Conservation (phyloP, 2,888 invertebrate species). For the Pardosa pseudoannulata region DNA sequence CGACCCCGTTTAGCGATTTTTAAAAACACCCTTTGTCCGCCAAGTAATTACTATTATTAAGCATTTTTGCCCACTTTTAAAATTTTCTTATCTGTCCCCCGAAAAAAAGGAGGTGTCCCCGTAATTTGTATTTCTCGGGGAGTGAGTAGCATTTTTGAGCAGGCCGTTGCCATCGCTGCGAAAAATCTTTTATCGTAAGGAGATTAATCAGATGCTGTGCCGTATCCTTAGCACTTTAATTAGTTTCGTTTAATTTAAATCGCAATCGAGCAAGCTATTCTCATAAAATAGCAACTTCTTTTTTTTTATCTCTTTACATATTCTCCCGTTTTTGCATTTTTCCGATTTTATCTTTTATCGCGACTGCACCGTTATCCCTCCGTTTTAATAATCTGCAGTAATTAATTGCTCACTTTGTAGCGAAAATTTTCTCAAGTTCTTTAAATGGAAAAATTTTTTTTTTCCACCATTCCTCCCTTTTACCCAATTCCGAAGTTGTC, state of each 20-base stretch:
- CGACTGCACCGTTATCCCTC: conserved; percentile 25
- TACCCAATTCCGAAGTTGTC: no score
- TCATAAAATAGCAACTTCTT: no score
- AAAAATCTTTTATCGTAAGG: conserved; percentile 8
- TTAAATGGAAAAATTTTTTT: conserved; percentile 9
- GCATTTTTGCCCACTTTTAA: not conserved
- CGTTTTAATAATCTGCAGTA: conserved; percentile 67
- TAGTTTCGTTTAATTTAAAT: conserved; percentile 61
- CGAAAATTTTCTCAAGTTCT: no score
- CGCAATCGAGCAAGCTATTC: conserved; percentile 8
- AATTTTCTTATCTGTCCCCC: not conserved
- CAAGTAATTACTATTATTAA: conserved; percentile 5
- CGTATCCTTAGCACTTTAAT: conserved; percentile 48
- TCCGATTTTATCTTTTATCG: not conserved
- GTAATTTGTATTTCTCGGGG: not conserved
- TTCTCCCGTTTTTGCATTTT: conserved; percentile 17
- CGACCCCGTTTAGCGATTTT: not conserved
- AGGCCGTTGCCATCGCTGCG: not conserved
- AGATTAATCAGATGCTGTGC: conserved; percentile 41
- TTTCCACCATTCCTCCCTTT: conserved; percentile 19
- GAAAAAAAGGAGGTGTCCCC: not conserved
- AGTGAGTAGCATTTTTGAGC: not conserved
- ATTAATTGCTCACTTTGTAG: conserved; percentile 55
- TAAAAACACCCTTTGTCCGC: not conserved
- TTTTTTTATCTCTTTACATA: no score